Evolutionary conservation across 2,113 vertebrate genomes (phyloP).

Genomic region (Microcebus murinus): DNA sequence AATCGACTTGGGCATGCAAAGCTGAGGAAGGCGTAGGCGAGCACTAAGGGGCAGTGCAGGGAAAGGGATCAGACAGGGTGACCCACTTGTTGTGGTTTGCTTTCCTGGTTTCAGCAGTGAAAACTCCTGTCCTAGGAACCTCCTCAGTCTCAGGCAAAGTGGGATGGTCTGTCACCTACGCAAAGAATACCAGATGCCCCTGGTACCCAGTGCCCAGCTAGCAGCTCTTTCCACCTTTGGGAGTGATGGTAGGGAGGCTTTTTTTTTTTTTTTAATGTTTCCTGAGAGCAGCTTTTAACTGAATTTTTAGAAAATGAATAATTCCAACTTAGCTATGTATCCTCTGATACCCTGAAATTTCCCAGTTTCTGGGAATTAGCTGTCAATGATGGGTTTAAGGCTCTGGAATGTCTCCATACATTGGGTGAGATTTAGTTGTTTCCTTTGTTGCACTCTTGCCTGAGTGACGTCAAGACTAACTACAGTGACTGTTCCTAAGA

Average conservation of each 20-base stretch:
- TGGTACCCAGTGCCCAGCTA: background rate
- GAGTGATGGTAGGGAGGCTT: background rate
- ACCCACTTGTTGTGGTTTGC: background rate
- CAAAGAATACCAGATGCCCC: background rate
- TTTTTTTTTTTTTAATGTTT: background rate
- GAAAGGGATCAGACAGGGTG: background rate
- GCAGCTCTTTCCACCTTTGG: background rate
- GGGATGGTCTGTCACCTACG: fast-evolving
- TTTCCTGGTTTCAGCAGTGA: background rate
- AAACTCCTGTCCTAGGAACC: background rate
- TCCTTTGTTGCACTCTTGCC: background rate
- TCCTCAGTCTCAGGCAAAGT: background rate
- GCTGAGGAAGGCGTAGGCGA: background rate
- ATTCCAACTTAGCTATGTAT: background rate
- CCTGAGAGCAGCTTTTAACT: background rate
- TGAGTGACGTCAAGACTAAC: background rate
- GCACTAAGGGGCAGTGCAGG: background rate
- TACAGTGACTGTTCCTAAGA: background rate
- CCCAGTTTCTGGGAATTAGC: background rate
- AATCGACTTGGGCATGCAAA: background rate
- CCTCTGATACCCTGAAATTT: background rate
- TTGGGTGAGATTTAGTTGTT: background rate
- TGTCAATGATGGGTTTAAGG: background rate
- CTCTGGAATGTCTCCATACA: background rate
- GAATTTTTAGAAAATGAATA: background rate